Evolutionary conservation across 2,888 invertebrate species (phyloP).

Genomic region (Raillietiella orientalis): DNA sequence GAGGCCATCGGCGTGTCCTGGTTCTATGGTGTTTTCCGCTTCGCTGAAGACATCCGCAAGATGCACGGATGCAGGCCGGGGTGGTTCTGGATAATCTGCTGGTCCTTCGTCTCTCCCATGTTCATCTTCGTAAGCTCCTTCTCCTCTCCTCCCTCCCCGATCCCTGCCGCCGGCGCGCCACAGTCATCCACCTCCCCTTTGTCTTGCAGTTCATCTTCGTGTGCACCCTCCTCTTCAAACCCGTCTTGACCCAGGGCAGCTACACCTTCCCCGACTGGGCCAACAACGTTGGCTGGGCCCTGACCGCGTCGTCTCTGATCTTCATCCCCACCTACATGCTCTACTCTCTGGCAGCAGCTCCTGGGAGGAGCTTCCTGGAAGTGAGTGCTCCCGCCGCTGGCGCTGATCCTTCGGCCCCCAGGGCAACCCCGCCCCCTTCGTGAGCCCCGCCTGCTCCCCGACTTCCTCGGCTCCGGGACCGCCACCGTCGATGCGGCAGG

Average conservation of each 20-base stretch:
- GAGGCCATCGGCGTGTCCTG: conserved; percentile 66
- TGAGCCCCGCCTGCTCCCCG: too few relatives aligned
- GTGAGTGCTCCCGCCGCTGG: too few relatives aligned
- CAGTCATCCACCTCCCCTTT: not conserved
- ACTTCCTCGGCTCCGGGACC: too few relatives aligned
- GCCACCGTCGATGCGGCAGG: too few relatives aligned
- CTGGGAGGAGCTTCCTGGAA: too few relatives aligned
- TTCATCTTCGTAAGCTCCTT: conserved; percentile 30
- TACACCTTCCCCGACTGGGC: conserved; percentile 50
- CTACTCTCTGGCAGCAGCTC: conserved; percentile 17
- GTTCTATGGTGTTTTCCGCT: conserved; percentile 53
- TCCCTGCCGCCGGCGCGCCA: not conserved
- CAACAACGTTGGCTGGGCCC: conserved; percentile 38
- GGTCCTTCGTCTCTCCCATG: conserved; percentile 56
- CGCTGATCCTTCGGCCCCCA: too few relatives aligned
- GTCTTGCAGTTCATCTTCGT: conserved; percentile 34
- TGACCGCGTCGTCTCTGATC: conserved; percentile 50
- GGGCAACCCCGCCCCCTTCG: too few relatives aligned
- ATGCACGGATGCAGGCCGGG: conserved; percentile 52
- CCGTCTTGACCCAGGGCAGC: conserved; percentile 30
- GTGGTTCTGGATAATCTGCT: conserved; percentile 45
- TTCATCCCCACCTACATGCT: conserved; percentile 55
- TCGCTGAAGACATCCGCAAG: conserved; percentile 40
- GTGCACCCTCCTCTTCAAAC: conserved; percentile 42
- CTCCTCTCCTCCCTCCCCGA: not conserved